Evolutionary conservation across 2,888 invertebrate genomes (phyloP).

Genomic region (Athalia circularis): DNA sequence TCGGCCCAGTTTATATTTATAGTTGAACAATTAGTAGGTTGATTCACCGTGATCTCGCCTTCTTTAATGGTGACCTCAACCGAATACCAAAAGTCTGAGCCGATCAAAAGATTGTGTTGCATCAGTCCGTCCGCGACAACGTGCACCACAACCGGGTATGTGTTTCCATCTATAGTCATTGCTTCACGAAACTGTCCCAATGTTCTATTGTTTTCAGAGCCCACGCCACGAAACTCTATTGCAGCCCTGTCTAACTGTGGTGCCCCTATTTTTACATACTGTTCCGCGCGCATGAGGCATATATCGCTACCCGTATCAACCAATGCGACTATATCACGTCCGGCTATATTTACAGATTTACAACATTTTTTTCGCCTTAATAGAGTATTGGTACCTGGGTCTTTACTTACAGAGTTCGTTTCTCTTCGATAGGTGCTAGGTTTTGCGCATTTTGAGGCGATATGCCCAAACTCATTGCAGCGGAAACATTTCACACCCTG

Average conservation of each 20-base stretch:
- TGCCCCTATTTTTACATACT: slow-evolving; percentile 45
- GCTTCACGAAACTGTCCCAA: slow-evolving; percentile 29
- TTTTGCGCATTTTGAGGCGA: slow-evolving; percentile 42
- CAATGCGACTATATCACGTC: slow-evolving; percentile 36
- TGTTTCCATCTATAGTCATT: slow-evolving; percentile 43
- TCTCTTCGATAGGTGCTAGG: not conserved
- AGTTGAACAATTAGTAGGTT: not conserved
- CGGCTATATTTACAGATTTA: not conserved
- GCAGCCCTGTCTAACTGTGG: slow-evolving; percentile 40
- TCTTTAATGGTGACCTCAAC: slow-evolving; percentile 16
- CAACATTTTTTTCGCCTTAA: not conserved
- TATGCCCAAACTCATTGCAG: slow-evolving; percentile 48
- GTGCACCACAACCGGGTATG: slow-evolving; percentile 44
- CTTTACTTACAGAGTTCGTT: slow-evolving; percentile 3
- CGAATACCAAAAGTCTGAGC: slow-evolving; percentile 45
- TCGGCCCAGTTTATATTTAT: not conserved
- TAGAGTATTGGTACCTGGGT: not conserved
- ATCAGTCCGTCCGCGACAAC: slow-evolving; percentile 45
- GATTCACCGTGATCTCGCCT: slow-evolving; percentile 25
- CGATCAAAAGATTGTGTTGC: slow-evolving; percentile 46
- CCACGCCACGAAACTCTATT: slow-evolving; percentile 48
- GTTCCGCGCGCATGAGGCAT: slow-evolving; percentile 40
- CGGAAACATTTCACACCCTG: slow-evolving; percentile 46
- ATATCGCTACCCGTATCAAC: slow-evolving; percentile 49
- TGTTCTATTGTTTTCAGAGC: slow-evolving; percentile 45